A percentile compares a stretch with the other conserved stretches of the same genome.
phyloP scores from a whole-genome alignment of 2,888 invertebrate genomes.

The Chymomyza amoena region DNA sequence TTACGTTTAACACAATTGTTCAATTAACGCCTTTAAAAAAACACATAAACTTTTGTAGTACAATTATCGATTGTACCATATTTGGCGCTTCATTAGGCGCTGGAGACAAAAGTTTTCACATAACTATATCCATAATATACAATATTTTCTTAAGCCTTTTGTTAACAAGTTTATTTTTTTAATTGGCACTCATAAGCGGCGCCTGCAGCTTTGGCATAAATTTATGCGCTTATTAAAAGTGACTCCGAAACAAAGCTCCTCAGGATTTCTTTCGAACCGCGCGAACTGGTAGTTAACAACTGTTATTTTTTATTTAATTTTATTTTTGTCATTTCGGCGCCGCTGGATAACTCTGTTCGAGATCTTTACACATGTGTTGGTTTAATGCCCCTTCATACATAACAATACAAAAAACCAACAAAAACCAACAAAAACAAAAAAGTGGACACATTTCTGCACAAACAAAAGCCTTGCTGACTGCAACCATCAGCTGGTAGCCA shows the following conservation, averaged over 20 bases:
- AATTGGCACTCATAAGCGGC: constrained; percentile 37
- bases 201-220: constrained; percentile 6
- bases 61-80: constrained; percentile 36
- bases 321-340: constrained; percentile 71
- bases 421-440: neutral
- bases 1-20: constrained; percentile 25
- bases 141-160: neutral
- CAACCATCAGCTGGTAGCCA: constrained; percentile 35
- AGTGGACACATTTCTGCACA: constrained; percentile 22
- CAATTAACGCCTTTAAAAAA: constrained; percentile 20
- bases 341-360: constrained; percentile 54
- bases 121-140: neutral
- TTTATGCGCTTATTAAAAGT: constrained; percentile 3
- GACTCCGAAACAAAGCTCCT: neutral
- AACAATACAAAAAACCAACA: neutral
- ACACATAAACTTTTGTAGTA: constrained; percentile 33
- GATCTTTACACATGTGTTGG: constrained; percentile 29
- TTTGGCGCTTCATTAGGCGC: constrained; percentile 67
- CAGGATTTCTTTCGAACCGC: neutral
- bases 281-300: constrained; percentile 62
- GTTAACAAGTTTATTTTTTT: constrained; percentile 71
- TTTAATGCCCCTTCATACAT: constrained; percentile 50
- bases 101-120: neutral
- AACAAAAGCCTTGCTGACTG: constrained; percentile 69
- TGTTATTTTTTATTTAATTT: constrained; percentile 71